Conservation (phyloP, 2,797 vertebrate genomes). For the Trachops cirrhosus region DNA sequence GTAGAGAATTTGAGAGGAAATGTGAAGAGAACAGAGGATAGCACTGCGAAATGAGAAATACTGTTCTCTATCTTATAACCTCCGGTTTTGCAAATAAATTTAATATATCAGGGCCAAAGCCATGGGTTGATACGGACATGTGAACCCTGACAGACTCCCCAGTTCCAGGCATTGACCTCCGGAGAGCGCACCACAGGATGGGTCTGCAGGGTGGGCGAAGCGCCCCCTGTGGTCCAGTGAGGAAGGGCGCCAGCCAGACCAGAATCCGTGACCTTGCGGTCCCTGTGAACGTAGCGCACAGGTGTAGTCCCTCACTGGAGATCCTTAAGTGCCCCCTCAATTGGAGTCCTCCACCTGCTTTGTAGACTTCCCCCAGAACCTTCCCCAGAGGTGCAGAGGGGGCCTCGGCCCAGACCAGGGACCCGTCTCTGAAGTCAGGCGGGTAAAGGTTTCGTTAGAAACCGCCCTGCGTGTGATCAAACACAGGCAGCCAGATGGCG, state of each 20-base stretch:
- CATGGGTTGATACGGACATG: too few species aligned
- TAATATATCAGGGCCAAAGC: background rate
- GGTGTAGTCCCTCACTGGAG: background rate
- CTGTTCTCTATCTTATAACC: background rate
- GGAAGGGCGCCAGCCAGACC: background rate
- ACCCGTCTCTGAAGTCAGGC: background rate
- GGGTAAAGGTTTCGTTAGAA: background rate
- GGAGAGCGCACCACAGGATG: background rate
- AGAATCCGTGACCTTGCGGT: background rate
- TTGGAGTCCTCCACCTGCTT: background rate
- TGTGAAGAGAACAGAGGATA: background rate
- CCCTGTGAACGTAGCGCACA: background rate
- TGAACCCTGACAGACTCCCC: background rate
- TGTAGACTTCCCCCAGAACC: background rate
- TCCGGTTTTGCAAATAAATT: background rate
- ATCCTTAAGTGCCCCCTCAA: fast-evolving
- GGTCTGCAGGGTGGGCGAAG: background rate
- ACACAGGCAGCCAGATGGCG: background rate
- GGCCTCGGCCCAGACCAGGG: background rate
- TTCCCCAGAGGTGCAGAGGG: background rate
- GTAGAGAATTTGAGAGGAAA: background rate
- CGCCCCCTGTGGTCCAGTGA: background rate
- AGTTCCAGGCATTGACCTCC: background rate
- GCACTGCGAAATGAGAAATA: background rate
- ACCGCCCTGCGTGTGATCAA: background rate